These are phyloP conservation scores for Neoarius graeffei DNA, from an alignment of 2,113 vertebrate genomes.

Conservation along the genomic window DNA sequence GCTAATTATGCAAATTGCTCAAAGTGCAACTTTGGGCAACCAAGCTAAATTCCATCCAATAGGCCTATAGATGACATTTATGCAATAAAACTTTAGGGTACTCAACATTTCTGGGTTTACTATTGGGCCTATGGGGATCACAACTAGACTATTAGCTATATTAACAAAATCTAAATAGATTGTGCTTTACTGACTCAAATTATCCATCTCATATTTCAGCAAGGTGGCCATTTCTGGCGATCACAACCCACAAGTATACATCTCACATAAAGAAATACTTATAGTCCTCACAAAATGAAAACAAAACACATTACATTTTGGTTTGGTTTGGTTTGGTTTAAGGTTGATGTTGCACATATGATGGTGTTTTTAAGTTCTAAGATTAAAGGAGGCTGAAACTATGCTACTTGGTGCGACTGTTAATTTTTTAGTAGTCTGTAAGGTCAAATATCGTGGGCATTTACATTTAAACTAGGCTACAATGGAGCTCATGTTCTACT, in stretches of 20 bases:
- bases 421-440: neutral
- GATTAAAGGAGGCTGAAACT: neutral
- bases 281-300: neutral
- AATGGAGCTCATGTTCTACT: neutral
- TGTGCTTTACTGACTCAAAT: neutral
- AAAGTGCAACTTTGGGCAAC: no score
- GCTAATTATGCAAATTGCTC: no score
- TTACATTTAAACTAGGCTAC: neutral
- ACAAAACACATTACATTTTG: neutral
- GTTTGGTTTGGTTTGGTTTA: neutral
- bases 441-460: neutral
- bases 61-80: no score
- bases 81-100: no score
- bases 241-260: neutral
- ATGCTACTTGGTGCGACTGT: neutral
- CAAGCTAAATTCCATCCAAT: no score
- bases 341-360: neutral
- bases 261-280: neutral
- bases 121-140: no score
- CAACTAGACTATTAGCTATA: no score
- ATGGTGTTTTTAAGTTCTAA: neutral
- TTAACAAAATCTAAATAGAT: neutral
- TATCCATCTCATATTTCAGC: neutral
- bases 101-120: no score
- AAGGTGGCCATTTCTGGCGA: neutral